These are phyloP conservation scores for Ophiodon elongatus DNA, from an alignment of 2,113 vertebrate genomes.

Conservation along the genomic window DNA sequence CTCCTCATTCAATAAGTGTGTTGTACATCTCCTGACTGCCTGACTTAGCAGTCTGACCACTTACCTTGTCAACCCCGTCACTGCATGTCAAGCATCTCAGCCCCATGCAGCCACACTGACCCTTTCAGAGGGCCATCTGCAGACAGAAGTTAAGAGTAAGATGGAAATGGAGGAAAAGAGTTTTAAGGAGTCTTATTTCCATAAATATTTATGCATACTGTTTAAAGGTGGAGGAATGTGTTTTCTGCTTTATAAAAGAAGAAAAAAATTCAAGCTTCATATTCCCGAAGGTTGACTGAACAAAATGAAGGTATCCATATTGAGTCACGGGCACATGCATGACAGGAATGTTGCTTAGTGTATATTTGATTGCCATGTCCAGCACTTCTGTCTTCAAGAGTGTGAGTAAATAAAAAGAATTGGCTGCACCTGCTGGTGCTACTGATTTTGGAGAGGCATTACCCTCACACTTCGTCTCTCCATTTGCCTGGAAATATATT, in stretches of 20 bases:
- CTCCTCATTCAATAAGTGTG: conserved; percentile 39
- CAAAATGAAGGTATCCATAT: not conserved
- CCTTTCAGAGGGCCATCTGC: conserved; percentile 34
- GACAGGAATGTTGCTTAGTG: not conserved
- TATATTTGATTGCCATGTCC: conserved; percentile 21
- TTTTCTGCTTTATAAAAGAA: not conserved
- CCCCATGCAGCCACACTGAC: conserved; percentile 22
- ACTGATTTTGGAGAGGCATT: conserved; percentile 58
- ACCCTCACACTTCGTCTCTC: conserved; percentile 51
- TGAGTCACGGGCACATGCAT: not conserved
- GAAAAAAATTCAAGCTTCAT: not conserved
- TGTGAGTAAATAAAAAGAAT: conserved; percentile 50
- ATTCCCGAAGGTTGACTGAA: not conserved
- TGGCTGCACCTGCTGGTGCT: conserved; percentile 58
- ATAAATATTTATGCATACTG: not conserved
- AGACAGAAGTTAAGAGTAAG: conserved; percentile 20
- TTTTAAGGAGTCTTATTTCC: not conserved
- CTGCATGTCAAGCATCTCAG: conserved; percentile 46
- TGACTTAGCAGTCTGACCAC: conserved; percentile 61
- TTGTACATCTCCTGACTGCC: conserved; percentile 34
- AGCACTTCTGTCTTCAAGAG: conserved; percentile 35
- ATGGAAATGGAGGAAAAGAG: conserved; percentile 6
- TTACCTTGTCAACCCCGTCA: conserved; percentile 67
- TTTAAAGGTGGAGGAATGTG: not conserved
- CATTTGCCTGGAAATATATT: conserved; percentile 65